phyloP scores from a whole-genome alignment of 2,113 vertebrate genomes.

The Carassius auratus region DNA sequence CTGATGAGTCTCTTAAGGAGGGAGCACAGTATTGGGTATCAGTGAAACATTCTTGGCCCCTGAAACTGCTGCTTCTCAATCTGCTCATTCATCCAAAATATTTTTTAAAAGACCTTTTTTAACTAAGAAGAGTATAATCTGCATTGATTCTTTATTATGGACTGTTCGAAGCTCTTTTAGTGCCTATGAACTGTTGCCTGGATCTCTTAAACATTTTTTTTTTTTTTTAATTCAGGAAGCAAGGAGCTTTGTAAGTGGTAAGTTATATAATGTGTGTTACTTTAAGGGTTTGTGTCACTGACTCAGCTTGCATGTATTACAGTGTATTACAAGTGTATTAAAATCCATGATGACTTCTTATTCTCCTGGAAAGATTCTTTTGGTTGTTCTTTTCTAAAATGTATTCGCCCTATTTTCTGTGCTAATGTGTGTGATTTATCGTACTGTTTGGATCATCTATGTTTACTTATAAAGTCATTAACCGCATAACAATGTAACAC shows the following conservation, averaged over 20 bases:
- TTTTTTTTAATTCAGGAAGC: slow-evolving; percentile 35
- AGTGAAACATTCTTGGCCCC: neutral
- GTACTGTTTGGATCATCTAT: neutral
- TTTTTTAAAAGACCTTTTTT: neutral
- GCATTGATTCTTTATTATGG: slow-evolving; percentile 14
- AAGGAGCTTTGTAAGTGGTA: neutral
- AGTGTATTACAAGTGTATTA: slow-evolving; percentile 26
- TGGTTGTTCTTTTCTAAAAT: neutral
- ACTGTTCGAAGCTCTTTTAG: slow-evolving; percentile 23
- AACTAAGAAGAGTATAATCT: neutral
- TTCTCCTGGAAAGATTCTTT: neutral
- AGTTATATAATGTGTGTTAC: neutral
- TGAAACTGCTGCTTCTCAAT: neutral
- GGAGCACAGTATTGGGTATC: slow-evolving; percentile 30
- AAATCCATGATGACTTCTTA: neutral
- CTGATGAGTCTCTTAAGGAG: slow-evolving; percentile 36
- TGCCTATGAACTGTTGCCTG: slow-evolving; percentile 33
- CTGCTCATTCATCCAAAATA: neutral
- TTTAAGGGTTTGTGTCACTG: slow-evolving; percentile 6
- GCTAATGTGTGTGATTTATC: neutral
- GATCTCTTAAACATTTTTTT: too few species aligned
- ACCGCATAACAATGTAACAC: neutral
- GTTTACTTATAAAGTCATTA: neutral
- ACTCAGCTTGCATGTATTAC: slow-evolving; percentile 17
- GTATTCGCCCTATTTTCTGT: neutral